A percentile compares a stretch with the other conserved stretches of the same genome.
These are phyloP conservation scores for Silurus aristotelis DNA, from an alignment of 2,797 vertebrate genomes.

Conservation along the genomic window DNA sequence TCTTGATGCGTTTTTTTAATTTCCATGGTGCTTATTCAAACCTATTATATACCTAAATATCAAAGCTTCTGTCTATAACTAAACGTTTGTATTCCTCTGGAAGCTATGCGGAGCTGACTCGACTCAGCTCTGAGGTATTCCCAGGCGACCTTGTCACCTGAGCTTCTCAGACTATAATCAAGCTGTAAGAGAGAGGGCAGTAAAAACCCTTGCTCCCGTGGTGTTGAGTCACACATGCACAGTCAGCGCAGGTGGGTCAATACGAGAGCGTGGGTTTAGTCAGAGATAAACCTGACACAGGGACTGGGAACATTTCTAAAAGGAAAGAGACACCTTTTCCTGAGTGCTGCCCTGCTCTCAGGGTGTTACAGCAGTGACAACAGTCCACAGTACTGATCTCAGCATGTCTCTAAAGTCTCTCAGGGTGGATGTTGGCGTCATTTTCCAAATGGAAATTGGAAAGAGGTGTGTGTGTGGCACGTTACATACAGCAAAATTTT, in stretches of 20 bases:
- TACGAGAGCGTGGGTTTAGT: slow-evolving; percentile 24
- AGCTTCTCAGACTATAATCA: neutral
- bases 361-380: slow-evolving; percentile 11
- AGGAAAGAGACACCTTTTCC: slow-evolving; percentile 29
- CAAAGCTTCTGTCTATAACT: neutral
- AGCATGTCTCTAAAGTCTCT: neutral
- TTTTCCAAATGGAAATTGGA: slow-evolving; percentile 8
- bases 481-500: neutral
- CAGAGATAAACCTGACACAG: slow-evolving; percentile 28
- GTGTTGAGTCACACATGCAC: slow-evolving; percentile 52
- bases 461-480: neutral
- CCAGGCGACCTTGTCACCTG: neutral
- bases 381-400: neutral
- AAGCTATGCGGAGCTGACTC: neutral
- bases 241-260: slow-evolving; percentile 59
- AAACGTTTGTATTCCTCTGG: neutral
- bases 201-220: slow-evolving; percentile 7
- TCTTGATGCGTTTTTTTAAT: neutral
- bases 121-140: neutral
- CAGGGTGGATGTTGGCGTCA: neutral
- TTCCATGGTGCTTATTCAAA: slow-evolving; percentile 27
- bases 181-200: neutral
- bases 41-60: slow-evolving; percentile 9
- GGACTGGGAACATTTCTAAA: neutral
- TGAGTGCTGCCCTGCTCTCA: neutral